Conservation (phyloP, 2,888 invertebrate species). For the Acrobasis suavella region DNA sequence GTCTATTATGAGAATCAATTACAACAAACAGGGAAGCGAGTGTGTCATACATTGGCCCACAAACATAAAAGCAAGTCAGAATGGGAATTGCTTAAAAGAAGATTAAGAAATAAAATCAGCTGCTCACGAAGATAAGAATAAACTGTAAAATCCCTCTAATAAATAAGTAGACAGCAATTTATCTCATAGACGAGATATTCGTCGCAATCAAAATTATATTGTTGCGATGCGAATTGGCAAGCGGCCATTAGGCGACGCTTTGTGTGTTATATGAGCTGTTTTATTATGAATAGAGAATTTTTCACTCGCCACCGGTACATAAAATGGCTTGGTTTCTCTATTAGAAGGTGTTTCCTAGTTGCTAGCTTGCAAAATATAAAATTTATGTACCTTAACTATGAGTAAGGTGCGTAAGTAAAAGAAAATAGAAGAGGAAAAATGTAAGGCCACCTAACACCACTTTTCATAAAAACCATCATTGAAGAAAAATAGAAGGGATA, state of each 20-base stretch:
- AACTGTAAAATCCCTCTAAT: background rate
- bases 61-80: no score
- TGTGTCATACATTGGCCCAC: no score
- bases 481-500: no score
- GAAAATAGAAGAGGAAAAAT: no score
- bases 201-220: conserved; percentile 21
- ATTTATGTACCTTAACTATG: no score
- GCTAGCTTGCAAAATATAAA: background rate
- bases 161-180: conserved; percentile 5
- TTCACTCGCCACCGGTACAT: background rate
- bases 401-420: no score
- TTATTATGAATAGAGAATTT: conserved; percentile 5
- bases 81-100: background rate
- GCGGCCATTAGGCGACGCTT: conserved; percentile 1
- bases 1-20: no score
- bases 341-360: background rate
- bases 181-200: conserved; percentile 9
- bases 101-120: background rate
- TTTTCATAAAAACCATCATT: no score
- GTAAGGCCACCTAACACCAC: no score
- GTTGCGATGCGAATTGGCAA: conserved; percentile 13
- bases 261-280: conserved; percentile 1
- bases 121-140: background rate
- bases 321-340: background rate
- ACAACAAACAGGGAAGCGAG: no score